Evolutionary conservation across 2,888 invertebrate genomes (phyloP), one percentile per base, ranked within the genome.

Genomic region (Callyntrura sp.): DNA sequence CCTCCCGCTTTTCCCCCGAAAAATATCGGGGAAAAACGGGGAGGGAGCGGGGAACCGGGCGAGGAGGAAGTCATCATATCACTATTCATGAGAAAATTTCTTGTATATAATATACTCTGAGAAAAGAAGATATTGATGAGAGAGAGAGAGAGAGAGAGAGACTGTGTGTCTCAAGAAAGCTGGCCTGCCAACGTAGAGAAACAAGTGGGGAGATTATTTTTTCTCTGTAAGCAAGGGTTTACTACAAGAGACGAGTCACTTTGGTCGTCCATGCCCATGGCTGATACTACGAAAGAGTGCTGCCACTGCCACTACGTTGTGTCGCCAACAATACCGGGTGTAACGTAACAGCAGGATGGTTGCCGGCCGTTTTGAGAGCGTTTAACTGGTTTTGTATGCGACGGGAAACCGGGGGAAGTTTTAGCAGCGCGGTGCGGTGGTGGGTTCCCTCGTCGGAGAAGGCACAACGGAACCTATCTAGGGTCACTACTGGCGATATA

Each of bases 261-360:
- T 6, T n/a, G n/a, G 35, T 35, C 35, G 35, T n/a, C n/a, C n/a
- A n/a, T n/a, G n/a, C n/a, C n/a, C n/a, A n/a, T n/a, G n/a, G n/a
- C n/a, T n/a, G n/a, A n/a, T n/a, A n/a, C n/a, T n/a, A n/a, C n/a
- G n/a, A n/a, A n/a, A n/a, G 35, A 35, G 6, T 35, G 3, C n/a
- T 76, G 1, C 70, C 20, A 73, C 48, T 48, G 20, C 73, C 20
- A 45, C 11, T 20, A 73, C 20, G 17, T 11, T 45, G 35, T 73
- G 73, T 51, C 76, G 76, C 48, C 76, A 76, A 76, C 51, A 76
- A 70, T 8, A 70, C 8, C 35, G 35, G 28, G 14, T 14, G 35
- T 3, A 17, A n/a, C 28, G 35, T 65, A 65, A 65, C 8, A 57
- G 2, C 2, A 35, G 6, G 35, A 35, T 4, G 3, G 35, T 35